Conservation (phyloP, 2,113 vertebrate species). For the Salvator merianae region DNA sequence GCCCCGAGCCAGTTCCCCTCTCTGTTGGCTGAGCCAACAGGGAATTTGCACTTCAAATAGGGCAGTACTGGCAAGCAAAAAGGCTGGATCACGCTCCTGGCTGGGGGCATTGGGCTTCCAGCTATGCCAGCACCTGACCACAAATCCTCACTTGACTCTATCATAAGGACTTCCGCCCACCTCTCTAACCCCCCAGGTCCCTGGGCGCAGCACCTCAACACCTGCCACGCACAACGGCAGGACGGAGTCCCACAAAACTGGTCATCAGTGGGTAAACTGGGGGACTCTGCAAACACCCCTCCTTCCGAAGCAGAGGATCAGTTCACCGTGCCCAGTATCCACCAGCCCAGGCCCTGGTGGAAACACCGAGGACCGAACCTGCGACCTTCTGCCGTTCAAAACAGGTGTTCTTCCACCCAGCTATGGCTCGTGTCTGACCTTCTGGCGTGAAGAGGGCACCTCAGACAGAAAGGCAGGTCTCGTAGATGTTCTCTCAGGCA, state of each 20-base stretch:
- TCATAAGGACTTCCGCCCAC: neutral
- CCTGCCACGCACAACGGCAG: too few relatives aligned
- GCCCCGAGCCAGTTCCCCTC: neutral
- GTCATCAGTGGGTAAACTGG: too few relatives aligned
- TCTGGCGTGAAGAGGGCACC: neutral
- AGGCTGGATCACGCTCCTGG: neutral
- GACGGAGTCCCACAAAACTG: too few relatives aligned
- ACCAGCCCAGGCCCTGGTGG: neutral
- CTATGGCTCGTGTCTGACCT: neutral
- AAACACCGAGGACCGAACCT: neutral
- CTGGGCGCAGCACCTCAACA: neutral
- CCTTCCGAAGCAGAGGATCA: too few relatives aligned
- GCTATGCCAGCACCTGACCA: neutral
- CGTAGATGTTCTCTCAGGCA: neutral
- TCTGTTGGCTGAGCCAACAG: neutral
- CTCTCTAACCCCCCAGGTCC: neutral
- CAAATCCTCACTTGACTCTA: neutral
- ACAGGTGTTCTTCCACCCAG: neutral
- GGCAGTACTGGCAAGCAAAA: neutral
- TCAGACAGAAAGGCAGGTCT: neutral
- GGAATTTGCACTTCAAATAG: constrained; percentile 5
- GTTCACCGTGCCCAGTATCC: neutral
- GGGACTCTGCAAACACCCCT: too few relatives aligned
- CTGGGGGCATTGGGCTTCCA: neutral
- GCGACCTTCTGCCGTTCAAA: neutral